Evolutionary conservation across 2,113 vertebrate genomes (phyloP).

Genomic region (Microcebus griseorufus): DNA sequence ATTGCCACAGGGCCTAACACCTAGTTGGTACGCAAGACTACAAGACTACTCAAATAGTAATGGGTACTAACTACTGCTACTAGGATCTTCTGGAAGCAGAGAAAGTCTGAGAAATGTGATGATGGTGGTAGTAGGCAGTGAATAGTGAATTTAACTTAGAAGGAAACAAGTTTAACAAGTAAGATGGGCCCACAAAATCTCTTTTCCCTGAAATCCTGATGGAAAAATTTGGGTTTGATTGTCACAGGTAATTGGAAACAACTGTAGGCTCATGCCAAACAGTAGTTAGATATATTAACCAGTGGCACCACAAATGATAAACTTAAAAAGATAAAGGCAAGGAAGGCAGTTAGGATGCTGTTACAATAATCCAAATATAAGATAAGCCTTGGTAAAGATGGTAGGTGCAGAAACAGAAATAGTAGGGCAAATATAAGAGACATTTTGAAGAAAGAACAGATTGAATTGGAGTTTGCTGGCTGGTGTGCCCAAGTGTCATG

Average conservation of each 20-base stretch:
- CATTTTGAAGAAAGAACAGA: not conserved
- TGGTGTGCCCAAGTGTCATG: not conserved
- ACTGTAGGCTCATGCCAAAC: not conserved
- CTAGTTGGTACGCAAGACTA: not conserved
- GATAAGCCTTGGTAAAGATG: not conserved
- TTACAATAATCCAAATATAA: not conserved
- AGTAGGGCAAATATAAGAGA: not conserved
- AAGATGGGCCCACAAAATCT: not conserved
- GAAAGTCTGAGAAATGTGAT: not conserved
- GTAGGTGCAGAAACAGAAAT: not conserved
- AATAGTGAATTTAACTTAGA: not conserved
- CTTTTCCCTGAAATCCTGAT: conserved; percentile 30
- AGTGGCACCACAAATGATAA: not conserved
- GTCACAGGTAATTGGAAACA: not conserved
- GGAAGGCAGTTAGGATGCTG: not conserved
- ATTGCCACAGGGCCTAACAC: not conserved
- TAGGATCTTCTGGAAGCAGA: not conserved
- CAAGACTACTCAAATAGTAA: not conserved
- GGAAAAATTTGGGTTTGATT: not conserved
- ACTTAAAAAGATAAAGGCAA: not conserved
- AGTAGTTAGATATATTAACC: not conserved
- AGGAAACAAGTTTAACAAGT: not conserved
- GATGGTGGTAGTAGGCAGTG: not conserved
- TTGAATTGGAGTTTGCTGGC: not conserved
- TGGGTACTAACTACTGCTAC: not conserved